These are phyloP conservation scores for Steinernema feltiae DNA, from an alignment of 1,140 invertebrate genomes.

Conservation along the genomic window DNA sequence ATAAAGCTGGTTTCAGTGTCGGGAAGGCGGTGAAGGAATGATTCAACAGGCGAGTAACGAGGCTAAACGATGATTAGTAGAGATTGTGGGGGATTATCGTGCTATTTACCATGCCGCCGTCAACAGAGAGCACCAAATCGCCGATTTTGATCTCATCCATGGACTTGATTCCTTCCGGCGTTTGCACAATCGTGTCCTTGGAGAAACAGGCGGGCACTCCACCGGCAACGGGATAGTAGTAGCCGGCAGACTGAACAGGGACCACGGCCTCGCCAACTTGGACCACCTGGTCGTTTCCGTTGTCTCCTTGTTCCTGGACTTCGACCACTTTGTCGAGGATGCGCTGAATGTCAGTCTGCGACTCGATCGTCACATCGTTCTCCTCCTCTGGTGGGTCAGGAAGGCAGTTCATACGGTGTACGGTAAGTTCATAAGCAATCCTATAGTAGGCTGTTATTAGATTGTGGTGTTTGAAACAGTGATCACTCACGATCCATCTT, in stretches of 20 bases:
- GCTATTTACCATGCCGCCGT: slow-evolving; percentile 31
- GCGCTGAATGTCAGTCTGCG: slow-evolving; percentile 32
- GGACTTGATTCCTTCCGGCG: slow-evolving; percentile 25
- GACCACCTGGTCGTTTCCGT: slow-evolving; percentile 39
- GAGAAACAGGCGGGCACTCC: slow-evolving; percentile 42
- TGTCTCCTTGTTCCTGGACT: slow-evolving; percentile 19
- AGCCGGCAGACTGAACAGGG: slow-evolving; percentile 42
- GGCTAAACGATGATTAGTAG: not conserved
- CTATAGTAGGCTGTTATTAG: slow-evolving; percentile 22
- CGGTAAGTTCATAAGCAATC: slow-evolving; percentile 41
- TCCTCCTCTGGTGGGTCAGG: slow-evolving; percentile 41
- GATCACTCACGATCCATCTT: slow-evolving; percentile 32
- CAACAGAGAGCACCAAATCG: slow-evolving; percentile 34
- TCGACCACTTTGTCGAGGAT: slow-evolving; percentile 44
- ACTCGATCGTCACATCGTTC: slow-evolving; percentile 41
- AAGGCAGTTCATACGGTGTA: slow-evolving; percentile 47
- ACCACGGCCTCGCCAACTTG: slow-evolving; percentile 43
- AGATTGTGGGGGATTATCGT: not conserved
- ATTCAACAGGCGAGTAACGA: not conserved
- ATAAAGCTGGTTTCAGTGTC: slow-evolving; percentile 35
- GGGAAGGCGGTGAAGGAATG: slow-evolving; percentile 40
- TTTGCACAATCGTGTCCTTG: slow-evolving; percentile 36
- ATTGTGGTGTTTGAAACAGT: no score
- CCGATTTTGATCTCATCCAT: slow-evolving; percentile 43
- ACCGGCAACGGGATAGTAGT: slow-evolving; percentile 45